phyloP scores from a whole-genome alignment of 2,797 vertebrate species.

The Dermochelys coriacea region DNA sequence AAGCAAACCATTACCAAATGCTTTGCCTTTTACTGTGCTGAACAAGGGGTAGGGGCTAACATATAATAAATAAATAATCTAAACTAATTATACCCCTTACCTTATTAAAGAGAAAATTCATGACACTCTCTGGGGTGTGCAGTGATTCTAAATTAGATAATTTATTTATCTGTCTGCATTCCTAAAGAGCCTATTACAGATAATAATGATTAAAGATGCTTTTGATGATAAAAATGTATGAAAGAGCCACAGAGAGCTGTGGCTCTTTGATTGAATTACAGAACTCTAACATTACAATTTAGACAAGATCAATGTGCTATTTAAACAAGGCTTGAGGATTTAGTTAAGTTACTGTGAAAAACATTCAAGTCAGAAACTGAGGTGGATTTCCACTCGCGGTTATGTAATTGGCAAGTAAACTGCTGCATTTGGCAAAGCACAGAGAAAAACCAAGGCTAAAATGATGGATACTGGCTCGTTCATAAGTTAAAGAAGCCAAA shows the following conservation, averaged over 20 bases:
- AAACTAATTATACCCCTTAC: not conserved
- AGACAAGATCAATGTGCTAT: not conserved
- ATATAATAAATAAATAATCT: not conserved
- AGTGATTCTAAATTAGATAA: not conserved
- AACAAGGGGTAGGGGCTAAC: not conserved
- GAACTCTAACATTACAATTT: not conserved
- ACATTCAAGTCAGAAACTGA: not conserved
- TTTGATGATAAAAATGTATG: not conserved
- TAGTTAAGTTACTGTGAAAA: not conserved
- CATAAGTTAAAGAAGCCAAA: not conserved
- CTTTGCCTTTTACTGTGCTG: not conserved
- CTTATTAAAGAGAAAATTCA: not conserved
- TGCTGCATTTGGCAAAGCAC: not conserved
- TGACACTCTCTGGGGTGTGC: not conserved
- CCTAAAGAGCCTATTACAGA: not conserved
- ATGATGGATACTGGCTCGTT: not conserved
- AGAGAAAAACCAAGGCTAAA: rapidly evolving
- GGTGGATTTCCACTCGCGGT: not conserved
- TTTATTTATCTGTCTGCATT: not conserved
- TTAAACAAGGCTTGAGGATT: not conserved
- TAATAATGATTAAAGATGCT: not conserved
- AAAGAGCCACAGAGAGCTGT: not conserved
- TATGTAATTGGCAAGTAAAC: not conserved
- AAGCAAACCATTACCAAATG: not conserved
- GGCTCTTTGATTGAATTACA: not conserved